Evolutionary conservation across 2,113 vertebrate species (phyloP), one percentile per base, ranked within the genome.

Genomic region (Nyctibius bracteatus): DNA sequence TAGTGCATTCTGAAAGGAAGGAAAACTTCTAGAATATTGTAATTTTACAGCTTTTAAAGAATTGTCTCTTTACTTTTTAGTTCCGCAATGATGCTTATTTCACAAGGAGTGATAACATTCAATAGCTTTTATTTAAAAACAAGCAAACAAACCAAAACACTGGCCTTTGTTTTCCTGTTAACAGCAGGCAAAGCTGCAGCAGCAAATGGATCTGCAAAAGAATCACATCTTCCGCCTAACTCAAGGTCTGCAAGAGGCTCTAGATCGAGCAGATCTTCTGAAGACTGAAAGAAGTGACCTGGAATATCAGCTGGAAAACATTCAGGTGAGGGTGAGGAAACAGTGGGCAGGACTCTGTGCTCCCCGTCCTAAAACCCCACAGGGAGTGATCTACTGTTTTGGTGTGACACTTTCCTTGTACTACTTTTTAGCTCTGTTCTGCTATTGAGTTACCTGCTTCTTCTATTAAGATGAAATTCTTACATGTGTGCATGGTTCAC

Each of bases 181-280:
- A 80, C 94, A 99, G 99, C 99, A 99, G 98, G 98, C 99, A 90
- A 99, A 99, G 77, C 97, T 99, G 89, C 99, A 99, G 98, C 99
- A 99, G 98, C 99, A 99, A 98, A 98, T 99, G 99, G 99, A 99
- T 88, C 97, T 99, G 91, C 99, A 99, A 94, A 99, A 99, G 97
- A 99, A 97, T 41, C 99, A 99, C 97, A 99, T 99, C 91, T 99
- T 99, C 97, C 99, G 99, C 33, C 97, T 99, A 94, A 99, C 99
- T 28, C 99, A 99, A 97, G 99, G 99, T n/a, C 98, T 99, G 83
- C 99, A 99, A 86, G 99, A 99, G 30, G 99, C 99, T 84, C 97
- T 99, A 65, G 99, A 99, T 95, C 98, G 99, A 96, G 99, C 99
- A 4, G 99, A 99, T 97, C 98, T 99, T 84, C 98, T 99, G 90